A percentile compares a stretch with the other conserved stretches of the same genome.
phyloP scores from a whole-genome alignment of 23 tunicate species.

The Halocynthia roretzi region DNA sequence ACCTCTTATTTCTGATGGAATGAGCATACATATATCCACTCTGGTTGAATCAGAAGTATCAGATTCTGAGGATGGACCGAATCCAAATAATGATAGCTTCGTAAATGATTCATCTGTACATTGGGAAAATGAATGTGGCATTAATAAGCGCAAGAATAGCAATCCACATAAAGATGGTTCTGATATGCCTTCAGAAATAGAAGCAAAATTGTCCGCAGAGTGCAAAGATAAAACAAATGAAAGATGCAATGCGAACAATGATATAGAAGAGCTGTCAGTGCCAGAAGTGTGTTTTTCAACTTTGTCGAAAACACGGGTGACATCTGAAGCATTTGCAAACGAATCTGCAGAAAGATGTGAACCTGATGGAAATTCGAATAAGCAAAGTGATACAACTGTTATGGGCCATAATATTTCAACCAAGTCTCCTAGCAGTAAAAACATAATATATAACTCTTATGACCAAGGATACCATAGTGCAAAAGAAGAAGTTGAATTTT shows the following conservation, averaged over 20 bases:
- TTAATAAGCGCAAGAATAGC: not conserved
- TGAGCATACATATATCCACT: not conserved
- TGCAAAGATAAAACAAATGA: not conserved
- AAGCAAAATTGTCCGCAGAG: not conserved
- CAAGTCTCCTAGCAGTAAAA: not conserved
- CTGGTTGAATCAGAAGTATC: not conserved
- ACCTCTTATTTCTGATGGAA: not conserved
- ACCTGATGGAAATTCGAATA: not conserved
- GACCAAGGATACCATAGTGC: not conserved
- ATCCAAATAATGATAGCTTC: not conserved
- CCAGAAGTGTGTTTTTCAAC: not conserved
- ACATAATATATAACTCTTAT: not conserved
- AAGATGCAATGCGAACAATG: not conserved
- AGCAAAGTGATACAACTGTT: not conserved
- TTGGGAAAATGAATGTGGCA: constrained; percentile 9
- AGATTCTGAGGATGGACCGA: not conserved
- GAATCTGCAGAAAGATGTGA: not conserved
- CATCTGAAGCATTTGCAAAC: not conserved
- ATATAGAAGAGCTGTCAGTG: too few relatives aligned
- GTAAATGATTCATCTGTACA: not conserved
- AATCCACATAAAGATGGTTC: not conserved
- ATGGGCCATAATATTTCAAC: not conserved
- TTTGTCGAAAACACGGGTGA: not conserved
- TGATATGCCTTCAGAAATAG: not conserved
- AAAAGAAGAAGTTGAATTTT: not conserved